Evolutionary conservation across 2,888 invertebrate species (phyloP).

Genomic region (Lasioglossum leucozonium): DNA sequence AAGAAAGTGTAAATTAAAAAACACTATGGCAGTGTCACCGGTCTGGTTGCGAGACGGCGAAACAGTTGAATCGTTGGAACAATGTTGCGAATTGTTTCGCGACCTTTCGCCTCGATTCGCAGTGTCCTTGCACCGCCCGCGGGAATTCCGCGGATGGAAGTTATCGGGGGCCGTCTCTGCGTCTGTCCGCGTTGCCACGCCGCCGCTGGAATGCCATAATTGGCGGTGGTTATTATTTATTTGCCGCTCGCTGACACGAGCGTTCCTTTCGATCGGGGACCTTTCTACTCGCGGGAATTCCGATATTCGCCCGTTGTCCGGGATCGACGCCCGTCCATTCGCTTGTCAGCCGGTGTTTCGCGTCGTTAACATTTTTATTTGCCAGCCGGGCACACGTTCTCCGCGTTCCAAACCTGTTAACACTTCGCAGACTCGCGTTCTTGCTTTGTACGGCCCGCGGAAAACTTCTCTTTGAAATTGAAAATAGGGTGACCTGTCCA

Average conservation of each 20-base stretch:
- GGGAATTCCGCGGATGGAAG: conserved; percentile 44
- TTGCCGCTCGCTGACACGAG: conserved; percentile 30
- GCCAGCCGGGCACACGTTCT: not conserved
- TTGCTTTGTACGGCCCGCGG: not conserved
- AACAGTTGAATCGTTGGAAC: not conserved
- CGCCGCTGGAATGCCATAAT: conserved; percentile 52
- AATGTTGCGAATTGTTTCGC: conserved; percentile 40
- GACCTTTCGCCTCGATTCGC: conserved; percentile 57
- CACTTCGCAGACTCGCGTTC: not conserved
- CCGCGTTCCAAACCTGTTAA: conserved; percentile 11
- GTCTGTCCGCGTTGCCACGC: conserved; percentile 1
- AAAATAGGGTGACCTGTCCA: not conserved
- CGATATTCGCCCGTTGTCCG: conserved; percentile 25
- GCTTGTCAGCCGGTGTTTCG: conserved; percentile 13
- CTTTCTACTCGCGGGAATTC: conserved; percentile 50
- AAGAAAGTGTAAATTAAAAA: too few species aligned
- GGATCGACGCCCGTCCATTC: conserved; percentile 32
- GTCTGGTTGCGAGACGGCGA: not conserved
- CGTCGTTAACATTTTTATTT: conserved; percentile 18
- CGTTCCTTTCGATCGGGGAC: conserved; percentile 42
- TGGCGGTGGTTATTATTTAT: conserved; percentile 51
- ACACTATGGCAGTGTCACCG: not conserved
- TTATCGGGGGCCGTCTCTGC: not conserved
- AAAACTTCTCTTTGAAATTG: not conserved
- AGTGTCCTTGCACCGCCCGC: conserved; percentile 48